Base-by-base conservation (phyloP, 2,888 invertebrate species). In the Pyrrhia umbra region DNA sequence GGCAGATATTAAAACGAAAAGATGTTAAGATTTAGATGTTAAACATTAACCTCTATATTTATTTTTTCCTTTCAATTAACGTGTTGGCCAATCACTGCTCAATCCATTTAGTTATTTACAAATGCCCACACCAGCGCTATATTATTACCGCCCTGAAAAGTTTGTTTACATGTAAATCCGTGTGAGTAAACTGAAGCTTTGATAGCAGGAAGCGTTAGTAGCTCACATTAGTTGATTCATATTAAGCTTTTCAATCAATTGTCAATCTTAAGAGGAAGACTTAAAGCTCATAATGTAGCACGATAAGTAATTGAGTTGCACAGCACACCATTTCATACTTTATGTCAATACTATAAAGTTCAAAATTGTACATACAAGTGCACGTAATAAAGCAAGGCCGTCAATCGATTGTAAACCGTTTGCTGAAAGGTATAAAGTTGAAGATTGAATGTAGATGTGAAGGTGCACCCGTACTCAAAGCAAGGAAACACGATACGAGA, bases 401-500 rank as follows among this genome's bases (percentile, higher is more conserved):
- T 43, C 23, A 34, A 42, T 9, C 23, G 20, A 68, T 43, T 58
- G 6, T 37, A 46, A 43, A 57, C 57, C 25, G 15, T 60, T 20
- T 16, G 2, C 0, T 0, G 0, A 2, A 34, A 9, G 34, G 0
- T 4, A 6, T 40, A 55, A 2, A 58, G 54, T 34, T 62, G 42
- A 60, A 21, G 1, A 18, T 74, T 2, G 50, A 10, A 10, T 55
- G 40, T 18, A 23, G 10, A 21, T 39, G 6, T 15, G 6, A n/a
- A 6, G 42, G 23, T 37, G 23, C 54, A 46, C 59, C 63, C 61
- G 42, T 50, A 75, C 72, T 57, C 40, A 68, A 50, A 65, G 66
- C 43, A 66, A 76, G 74, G 80, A 77, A 86, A 85, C 73, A 54
- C 67, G 78, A 83, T 79, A 70, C 71, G 68, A 77, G 72, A 86